phyloP scores from a whole-genome alignment of 2,113 vertebrate genomes.

The Apteryx owenii region DNA sequence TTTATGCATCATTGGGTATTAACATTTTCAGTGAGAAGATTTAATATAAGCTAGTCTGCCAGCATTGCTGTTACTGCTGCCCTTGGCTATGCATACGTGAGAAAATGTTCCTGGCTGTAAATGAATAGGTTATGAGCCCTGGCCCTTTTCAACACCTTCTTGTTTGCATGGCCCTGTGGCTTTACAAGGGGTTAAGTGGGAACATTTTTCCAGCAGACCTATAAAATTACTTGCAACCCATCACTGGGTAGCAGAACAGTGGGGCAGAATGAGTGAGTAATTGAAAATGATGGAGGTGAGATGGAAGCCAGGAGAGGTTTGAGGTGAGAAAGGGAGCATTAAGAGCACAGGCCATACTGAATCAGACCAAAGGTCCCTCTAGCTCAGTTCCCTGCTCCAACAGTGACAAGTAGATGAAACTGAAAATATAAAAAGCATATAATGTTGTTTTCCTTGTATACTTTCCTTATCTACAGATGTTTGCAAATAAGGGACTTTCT shows the following conservation, averaged over 20 bases:
- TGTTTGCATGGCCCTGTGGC: neutral
- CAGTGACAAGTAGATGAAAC: neutral
- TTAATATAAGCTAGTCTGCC: neutral
- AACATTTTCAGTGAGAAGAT: neutral
- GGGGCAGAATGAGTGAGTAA: neutral
- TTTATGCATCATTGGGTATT: conserved; percentile 12
- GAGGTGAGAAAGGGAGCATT: neutral
- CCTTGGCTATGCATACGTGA: neutral
- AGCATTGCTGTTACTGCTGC: neutral
- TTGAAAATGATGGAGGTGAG: neutral
- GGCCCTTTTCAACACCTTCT: neutral
- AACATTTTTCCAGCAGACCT: neutral
- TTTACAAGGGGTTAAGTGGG: neutral
- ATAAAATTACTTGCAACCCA: neutral
- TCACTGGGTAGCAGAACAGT: conserved; percentile 1
- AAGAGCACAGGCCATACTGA: neutral
- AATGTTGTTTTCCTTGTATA: neutral
- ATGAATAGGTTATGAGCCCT: neutral
- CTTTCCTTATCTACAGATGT: neutral
- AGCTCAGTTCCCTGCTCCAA: neutral
- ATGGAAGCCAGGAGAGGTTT: neutral
- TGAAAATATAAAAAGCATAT: neutral
- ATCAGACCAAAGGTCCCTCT: neutral
- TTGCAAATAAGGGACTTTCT: neutral
- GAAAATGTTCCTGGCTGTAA: neutral